phyloP scores from a whole-genome alignment of 2,113 vertebrate species.

The Tapirus terrestris region DNA sequence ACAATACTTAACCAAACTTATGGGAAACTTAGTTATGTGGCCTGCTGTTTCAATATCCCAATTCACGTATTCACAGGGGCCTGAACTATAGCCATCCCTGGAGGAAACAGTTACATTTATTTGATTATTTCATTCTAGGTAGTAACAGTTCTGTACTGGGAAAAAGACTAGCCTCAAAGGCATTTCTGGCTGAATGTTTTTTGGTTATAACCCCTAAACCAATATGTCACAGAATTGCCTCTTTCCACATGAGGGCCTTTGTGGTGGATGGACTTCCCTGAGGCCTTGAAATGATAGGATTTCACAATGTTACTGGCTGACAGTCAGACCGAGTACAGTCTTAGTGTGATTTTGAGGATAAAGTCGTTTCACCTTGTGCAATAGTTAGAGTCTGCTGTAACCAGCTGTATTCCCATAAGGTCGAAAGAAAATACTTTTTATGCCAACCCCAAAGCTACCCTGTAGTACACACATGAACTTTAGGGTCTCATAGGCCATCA shows the following conservation, averaged over 20 bases:
- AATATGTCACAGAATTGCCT: neutral
- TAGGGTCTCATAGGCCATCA: neutral
- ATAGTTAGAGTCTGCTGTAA: neutral
- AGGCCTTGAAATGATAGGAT: slow-evolving; percentile 40
- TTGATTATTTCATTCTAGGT: neutral
- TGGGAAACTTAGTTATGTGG: neutral
- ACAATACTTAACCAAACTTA: neutral
- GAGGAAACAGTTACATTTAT: neutral
- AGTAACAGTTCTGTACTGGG: neutral
- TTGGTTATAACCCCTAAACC: neutral
- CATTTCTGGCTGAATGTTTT: neutral
- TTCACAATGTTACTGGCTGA: slow-evolving; percentile 44
- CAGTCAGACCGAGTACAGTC: neutral
- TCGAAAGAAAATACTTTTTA: neutral
- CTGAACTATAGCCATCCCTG: neutral
- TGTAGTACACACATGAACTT: neutral
- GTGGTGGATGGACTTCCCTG: slow-evolving; percentile 37
- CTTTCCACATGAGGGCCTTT: slow-evolving; percentile 36
- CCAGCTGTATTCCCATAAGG: neutral
- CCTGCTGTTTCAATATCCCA: neutral
- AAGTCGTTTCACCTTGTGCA: slow-evolving; percentile 52
- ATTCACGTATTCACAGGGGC: neutral
- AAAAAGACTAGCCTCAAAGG: neutral
- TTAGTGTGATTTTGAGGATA: neutral
- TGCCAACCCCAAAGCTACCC: neutral